These are phyloP conservation scores for Aleiodes alternator DNA, from an alignment of 2,888 invertebrate species.

Conservation along the genomic window DNA sequence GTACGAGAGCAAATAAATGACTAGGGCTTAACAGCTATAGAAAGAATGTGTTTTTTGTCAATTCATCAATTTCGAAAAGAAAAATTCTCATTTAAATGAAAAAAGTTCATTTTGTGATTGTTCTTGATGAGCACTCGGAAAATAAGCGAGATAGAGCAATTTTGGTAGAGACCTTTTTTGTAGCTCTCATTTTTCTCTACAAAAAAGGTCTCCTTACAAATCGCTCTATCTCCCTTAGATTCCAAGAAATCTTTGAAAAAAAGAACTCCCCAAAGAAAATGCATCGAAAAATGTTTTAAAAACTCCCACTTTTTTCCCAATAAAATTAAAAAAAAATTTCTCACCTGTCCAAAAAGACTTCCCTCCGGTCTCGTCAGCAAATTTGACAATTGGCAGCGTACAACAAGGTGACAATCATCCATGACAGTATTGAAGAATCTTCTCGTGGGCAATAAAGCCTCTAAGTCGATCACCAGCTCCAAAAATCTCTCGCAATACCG, in stretches of 20 bases:
- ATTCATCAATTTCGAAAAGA: not conserved
- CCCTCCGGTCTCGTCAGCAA: slow-evolving; percentile 87
- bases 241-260: no score
- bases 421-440: slow-evolving; percentile 97
- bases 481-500: slow-evolving; percentile 96
- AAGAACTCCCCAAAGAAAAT: no score
- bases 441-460: slow-evolving; percentile 95
- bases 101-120: no score
- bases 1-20: slow-evolving; percentile 43
- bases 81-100: no score
- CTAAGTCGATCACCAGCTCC: slow-evolving; percentile 96
- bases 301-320: not conserved
- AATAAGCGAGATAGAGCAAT: no score
- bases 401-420: slow-evolving; percentile 95
- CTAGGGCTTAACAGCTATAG: slow-evolving; percentile 25
- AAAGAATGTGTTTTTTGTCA: slow-evolving; percentile 7
- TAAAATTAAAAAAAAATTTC: not conserved
- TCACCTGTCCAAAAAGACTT: slow-evolving; percentile 92
- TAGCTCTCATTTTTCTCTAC: no score
- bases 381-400: slow-evolving; percentile 89
- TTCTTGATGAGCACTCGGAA: no score
- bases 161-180: no score
- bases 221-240: no score
- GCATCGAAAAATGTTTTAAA: not conserved
- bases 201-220: no score